Evolutionary conservation across 2,113 vertebrate genomes (phyloP), one percentile per base, ranked within the genome.

Genomic region (Pterocles gutturalis): DNA sequence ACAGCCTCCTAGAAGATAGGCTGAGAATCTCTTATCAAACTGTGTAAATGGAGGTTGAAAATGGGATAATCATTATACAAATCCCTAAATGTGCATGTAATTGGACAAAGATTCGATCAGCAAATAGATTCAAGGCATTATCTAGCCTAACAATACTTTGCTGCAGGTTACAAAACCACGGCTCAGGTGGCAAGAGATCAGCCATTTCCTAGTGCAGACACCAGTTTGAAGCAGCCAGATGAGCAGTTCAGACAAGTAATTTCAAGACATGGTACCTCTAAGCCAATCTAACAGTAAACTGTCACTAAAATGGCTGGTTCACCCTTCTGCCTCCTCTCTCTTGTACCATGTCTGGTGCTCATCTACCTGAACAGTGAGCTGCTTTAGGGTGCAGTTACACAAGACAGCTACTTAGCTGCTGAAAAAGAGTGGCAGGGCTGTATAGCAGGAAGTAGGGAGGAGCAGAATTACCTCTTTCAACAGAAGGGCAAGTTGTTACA

Each of bases 401-500:
- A 24, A 25, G 45, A 55, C 71, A 69, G 48, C 36, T 57, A 28
- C 28, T 78, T 11, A 79, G 36, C 36, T 75, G 43, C 66, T 75
- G 62, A 16, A 70, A 62, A 75, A 57, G 24, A 14, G n/a, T 13
- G 21, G 22, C 45, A 70, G 45, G 31, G 36, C n/a, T 77, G 45
- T 65, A 31, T 1, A 36, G 49, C 1, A 0, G 22, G 33, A 36
- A 84, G 60, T 18, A 79, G 60, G 73, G 65, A 95, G 75, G 81
- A 84, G 84, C 78, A 93, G 65, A 93, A 75, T 55, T 26, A 57
- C 33, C 49, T 78, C 69, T 84, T 87, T 82, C 92, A 84, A 81
- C 28, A 89, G 31, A 75, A 84, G 57, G 69, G 55, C 69, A 79
- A 81, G 46, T 75, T 79, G 51, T 75, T 89, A 78, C 43, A 79